Percentiles rank a stretch among this genome's conserved stretches.
Conservation (phyloP, 2,113 vertebrate genomes). For the Laticauda colubrina region DNA sequence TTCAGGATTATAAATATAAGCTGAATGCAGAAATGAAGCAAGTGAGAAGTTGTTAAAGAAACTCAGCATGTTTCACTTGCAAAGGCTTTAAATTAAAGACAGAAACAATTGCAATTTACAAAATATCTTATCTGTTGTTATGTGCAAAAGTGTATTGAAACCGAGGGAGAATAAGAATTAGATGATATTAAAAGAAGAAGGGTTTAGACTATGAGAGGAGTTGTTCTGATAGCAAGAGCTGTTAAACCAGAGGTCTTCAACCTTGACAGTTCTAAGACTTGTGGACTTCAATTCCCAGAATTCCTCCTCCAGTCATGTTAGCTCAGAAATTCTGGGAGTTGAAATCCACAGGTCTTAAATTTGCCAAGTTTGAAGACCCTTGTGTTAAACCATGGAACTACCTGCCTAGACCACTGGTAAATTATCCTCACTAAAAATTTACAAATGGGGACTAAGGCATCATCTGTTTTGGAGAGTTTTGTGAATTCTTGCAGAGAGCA, state of each 20-base stretch:
- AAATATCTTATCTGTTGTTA: neutral
- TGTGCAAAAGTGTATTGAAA: neutral
- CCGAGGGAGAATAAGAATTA: neutral
- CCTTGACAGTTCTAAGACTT: no score
- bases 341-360: no score
- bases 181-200: neutral
- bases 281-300: no score
- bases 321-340: no score
- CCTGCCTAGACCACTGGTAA: neutral
- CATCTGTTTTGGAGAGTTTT: neutral
- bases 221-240: neutral
- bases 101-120: neutral
- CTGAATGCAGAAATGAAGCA: neutral
- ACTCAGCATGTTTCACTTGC: neutral
- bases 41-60: neutral
- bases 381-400: neutral
- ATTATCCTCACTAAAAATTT: neutral
- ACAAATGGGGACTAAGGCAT: neutral
- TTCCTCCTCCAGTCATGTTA: no score
- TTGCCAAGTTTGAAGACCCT: no score
- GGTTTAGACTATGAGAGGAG: neutral
- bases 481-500: neutral
- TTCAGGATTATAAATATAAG: neutral
- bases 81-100: neutral
- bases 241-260: neutral